phyloP scores from a whole-genome alignment of 2,113 vertebrate genomes.

The Acrocephalus kingi region DNA sequence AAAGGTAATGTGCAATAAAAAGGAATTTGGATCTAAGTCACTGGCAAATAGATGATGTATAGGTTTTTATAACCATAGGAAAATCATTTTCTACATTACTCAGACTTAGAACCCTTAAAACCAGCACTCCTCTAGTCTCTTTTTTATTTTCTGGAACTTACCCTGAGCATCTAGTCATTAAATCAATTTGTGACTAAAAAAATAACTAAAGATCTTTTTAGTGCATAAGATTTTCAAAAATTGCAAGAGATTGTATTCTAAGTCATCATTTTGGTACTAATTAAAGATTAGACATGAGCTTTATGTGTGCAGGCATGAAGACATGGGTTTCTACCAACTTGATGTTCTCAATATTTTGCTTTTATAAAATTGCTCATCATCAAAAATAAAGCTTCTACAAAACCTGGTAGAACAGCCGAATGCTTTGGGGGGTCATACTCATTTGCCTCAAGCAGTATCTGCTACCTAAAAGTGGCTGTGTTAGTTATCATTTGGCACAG shows the following conservation, averaged over 20 bases:
- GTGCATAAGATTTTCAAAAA: background rate
- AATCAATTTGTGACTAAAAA: background rate
- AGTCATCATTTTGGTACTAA: background rate
- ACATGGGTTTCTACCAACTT: background rate
- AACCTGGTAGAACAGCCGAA: background rate
- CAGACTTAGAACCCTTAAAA: background rate
- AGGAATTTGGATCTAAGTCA: background rate
- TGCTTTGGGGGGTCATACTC: background rate
- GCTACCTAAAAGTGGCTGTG: background rate
- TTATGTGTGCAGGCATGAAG: background rate
- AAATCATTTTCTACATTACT: background rate
- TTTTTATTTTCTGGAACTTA: background rate
- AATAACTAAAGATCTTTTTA: background rate
- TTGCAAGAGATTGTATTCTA: background rate
- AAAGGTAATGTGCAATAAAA: background rate
- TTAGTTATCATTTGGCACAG: background rate
- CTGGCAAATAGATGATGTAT: background rate
- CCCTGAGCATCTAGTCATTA: background rate
- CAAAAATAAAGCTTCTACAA: background rate
- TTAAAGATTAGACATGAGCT: background rate
- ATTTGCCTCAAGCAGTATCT: rapidly evolving
- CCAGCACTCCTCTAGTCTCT: background rate
- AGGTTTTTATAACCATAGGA: background rate
- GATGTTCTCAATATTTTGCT: background rate
- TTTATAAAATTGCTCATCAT: background rate